These are phyloP conservation scores for Dorcus parallelipipedus DNA, from an alignment of 2,888 invertebrate genomes.

Conservation along the genomic window DNA sequence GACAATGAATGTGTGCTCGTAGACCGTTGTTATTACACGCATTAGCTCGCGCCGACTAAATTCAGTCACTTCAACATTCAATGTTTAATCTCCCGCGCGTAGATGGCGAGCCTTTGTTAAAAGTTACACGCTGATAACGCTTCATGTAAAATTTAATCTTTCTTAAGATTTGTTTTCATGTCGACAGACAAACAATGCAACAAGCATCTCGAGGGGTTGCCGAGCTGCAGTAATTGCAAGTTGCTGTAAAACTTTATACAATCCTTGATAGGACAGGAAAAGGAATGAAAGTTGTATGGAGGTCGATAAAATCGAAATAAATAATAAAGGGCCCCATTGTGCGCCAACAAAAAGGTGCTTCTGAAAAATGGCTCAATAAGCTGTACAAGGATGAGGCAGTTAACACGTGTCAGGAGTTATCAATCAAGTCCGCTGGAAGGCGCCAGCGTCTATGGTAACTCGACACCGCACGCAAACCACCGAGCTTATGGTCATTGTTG, in stretches of 20 bases:
- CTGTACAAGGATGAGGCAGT: constrained; percentile 37
- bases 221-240: no score
- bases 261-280: no score
- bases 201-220: not conserved
- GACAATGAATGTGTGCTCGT: constrained; percentile 42
- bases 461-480: not conserved
- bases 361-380: constrained; percentile 39
- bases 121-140: not conserved
- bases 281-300: no score
- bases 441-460: no score
- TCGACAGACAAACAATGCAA: not conserved
- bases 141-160: no score
- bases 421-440: constrained; percentile 25
- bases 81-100: not conserved
- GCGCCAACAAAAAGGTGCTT: not conserved
- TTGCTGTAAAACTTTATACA: no score
- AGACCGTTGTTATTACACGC: constrained; percentile 36
- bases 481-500: not conserved
- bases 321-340: no score
- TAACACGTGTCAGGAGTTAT: constrained; percentile 37
- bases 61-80: constrained; percentile 3
- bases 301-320: no score
- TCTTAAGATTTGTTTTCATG: not conserved
- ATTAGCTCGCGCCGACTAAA: constrained; percentile 19
- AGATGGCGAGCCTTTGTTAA: not conserved